phyloP scores from a whole-genome alignment of 2,888 invertebrate species.

The Tetragonisca angustula region DNA sequence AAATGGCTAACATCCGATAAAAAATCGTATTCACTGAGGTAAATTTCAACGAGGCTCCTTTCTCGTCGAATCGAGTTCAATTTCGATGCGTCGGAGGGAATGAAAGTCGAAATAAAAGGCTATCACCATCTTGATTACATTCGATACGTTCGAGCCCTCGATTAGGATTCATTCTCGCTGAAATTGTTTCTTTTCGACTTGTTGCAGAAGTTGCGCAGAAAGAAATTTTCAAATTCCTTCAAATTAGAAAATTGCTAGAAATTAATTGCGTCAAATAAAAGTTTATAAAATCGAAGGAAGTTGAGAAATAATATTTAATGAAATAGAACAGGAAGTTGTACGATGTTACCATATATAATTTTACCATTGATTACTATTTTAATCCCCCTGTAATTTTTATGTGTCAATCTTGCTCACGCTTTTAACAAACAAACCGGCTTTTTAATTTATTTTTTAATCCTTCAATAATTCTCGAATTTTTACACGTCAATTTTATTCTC shows the following conservation, averaged over 20 bases:
- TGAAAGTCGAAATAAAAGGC: constrained; percentile 4
- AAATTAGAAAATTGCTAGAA: too few relatives aligned
- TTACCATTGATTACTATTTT: too few relatives aligned
- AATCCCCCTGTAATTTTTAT: too few relatives aligned
- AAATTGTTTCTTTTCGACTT: background rate
- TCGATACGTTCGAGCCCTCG: background rate
- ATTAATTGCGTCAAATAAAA: too few relatives aligned
- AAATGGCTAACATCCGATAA: background rate
- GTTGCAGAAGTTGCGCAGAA: background rate
- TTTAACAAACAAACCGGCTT: background rate
- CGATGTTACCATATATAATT: too few relatives aligned
- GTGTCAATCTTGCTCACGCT: background rate
- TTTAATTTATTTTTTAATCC: background rate
- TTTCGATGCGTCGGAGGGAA: background rate
- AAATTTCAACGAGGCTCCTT: background rate
- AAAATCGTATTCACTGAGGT: background rate
- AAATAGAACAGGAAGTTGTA: too few relatives aligned
- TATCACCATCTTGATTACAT: background rate
- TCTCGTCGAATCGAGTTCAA: background rate
- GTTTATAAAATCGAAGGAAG: too few relatives aligned
- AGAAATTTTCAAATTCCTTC: background rate
- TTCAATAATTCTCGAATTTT: background rate
- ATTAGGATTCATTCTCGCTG: background rate
- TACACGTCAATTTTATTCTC: too few relatives aligned
- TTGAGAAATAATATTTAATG: too few relatives aligned